Evolutionary conservation across 2,113 vertebrate genomes (phyloP).

Genomic region (Saccopteryx leptura): DNA sequence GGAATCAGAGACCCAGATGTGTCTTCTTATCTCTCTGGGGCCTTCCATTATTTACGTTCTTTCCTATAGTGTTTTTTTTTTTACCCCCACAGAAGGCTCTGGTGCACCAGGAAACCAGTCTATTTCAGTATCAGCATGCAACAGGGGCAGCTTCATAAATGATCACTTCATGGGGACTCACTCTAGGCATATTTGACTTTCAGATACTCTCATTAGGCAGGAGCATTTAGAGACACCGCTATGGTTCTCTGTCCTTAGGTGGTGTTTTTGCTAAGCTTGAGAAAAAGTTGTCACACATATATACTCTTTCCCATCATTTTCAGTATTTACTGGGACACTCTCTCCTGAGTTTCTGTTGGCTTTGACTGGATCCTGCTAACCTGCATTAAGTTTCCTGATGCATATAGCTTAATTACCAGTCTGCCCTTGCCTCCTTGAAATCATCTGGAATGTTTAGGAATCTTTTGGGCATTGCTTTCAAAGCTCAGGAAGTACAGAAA

Average conservation of each 20-base stretch:
- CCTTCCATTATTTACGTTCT: not conserved
- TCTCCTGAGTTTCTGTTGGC: conserved; percentile 9
- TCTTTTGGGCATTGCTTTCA: not conserved
- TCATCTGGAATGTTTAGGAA: conserved; percentile 51
- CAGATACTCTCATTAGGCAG: conserved; percentile 71
- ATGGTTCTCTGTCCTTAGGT: conserved; percentile 17
- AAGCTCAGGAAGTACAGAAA: not conserved
- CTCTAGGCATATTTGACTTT: not conserved
- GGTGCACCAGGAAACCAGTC: conserved; percentile 9
- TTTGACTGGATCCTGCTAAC: not conserved
- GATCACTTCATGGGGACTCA: conserved; percentile 12
- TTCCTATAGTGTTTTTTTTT: conserved; percentile 30
- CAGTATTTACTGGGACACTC: not conserved
- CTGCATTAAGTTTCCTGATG: not conserved
- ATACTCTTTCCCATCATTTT: conserved; percentile 40
- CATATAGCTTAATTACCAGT: conserved; percentile 14
- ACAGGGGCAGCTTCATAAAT: not conserved
- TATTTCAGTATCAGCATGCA: conserved; percentile 51
- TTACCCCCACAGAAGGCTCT: not conserved
- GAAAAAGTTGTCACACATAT: not conserved
- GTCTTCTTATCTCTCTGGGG: not conserved
- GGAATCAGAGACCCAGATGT: not conserved
- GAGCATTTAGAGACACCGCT: not conserved
- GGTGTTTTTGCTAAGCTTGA: conserved; percentile 10
- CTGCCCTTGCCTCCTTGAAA: conserved; percentile 56